Percentiles rank a stretch among this genome's conserved stretches.
phyloP scores from a whole-genome alignment of 2,797 vertebrate species.

The Phataginus tetradactyla region DNA sequence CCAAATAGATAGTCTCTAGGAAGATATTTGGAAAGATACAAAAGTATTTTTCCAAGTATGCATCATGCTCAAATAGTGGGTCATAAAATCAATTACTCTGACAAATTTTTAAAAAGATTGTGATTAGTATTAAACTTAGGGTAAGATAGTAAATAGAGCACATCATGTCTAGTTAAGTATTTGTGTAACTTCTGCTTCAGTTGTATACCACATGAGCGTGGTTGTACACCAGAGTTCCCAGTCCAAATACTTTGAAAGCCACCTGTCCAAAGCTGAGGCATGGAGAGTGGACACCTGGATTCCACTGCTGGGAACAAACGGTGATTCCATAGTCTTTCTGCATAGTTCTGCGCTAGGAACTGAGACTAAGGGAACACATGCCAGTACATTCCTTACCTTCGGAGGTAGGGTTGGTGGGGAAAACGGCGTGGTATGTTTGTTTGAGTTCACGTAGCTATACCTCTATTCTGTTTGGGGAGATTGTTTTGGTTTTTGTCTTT shows the following conservation, averaged over 20 bases:
- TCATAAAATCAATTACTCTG: not conserved
- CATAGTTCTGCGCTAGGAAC: not conserved
- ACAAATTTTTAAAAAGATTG: not conserved
- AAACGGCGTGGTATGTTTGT: not conserved
- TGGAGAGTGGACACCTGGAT: not conserved
- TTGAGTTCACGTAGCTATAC: not conserved
- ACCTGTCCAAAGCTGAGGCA: not conserved
- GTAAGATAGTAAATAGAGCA: not conserved
- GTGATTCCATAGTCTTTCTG: not conserved
- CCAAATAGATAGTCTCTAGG: not conserved
- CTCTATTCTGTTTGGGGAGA: not conserved
- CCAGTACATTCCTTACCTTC: not conserved
- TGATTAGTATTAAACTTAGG: not conserved
- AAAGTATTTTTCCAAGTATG: not conserved
- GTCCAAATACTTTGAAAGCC: not conserved
- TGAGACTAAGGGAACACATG: too few relatives aligned
- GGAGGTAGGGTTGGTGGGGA: not conserved
- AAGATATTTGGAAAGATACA: not conserved
- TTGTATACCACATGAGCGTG: not conserved
- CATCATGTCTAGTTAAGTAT: not conserved
- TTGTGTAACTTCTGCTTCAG: not conserved
- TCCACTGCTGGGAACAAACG: not conserved
- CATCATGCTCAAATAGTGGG: not conserved
- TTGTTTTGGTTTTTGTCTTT: not conserved
- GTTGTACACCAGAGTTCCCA: not conserved